Evolutionary conservation across 2,888 invertebrate genomes (phyloP).

Genomic region (Dastarcus helophoroides): DNA sequence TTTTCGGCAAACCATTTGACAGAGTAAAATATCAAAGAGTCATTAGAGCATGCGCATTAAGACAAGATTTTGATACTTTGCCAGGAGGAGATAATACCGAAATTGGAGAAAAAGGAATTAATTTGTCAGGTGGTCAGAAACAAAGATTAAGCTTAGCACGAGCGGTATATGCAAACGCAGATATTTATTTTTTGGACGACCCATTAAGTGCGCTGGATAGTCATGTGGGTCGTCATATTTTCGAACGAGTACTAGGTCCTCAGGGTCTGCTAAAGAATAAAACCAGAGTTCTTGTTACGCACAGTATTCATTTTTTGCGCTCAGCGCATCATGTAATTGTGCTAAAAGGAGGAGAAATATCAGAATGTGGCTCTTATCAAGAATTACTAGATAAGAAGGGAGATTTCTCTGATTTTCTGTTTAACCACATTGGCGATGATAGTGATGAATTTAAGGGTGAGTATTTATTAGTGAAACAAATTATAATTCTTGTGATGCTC

Average conservation of each 20-base stretch:
- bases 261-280: constrained; percentile 35
- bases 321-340: constrained; percentile 41
- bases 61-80: constrained; percentile 40
- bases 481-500: no score
- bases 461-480: no score
- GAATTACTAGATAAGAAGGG: constrained; percentile 35
- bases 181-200: constrained; percentile 87
- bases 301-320: constrained; percentile 46
- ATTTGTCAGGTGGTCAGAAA: constrained; percentile 77
- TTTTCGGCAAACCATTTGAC: constrained; percentile 36
- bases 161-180: constrained; percentile 77
- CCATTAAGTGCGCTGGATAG: constrained; percentile 91
- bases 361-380: constrained; percentile 39
- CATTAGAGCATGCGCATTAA: constrained; percentile 36
- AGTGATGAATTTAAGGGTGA: constrained; percentile 8
- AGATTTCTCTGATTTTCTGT: constrained; percentile 29
- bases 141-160: constrained; percentile 67
- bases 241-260: constrained; percentile 38
- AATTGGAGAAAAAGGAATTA: constrained; percentile 47
- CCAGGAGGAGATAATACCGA: constrained; percentile 43
- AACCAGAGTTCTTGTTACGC: constrained; percentile 43
- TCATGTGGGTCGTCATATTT: constrained; percentile 65
- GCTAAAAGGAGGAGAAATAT: constrained; percentile 40
- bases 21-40: constrained; percentile 18
- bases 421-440: constrained; percentile 19